Conservation (phyloP, 2,888 invertebrate genomes). For the Catocala nupta region DNA sequence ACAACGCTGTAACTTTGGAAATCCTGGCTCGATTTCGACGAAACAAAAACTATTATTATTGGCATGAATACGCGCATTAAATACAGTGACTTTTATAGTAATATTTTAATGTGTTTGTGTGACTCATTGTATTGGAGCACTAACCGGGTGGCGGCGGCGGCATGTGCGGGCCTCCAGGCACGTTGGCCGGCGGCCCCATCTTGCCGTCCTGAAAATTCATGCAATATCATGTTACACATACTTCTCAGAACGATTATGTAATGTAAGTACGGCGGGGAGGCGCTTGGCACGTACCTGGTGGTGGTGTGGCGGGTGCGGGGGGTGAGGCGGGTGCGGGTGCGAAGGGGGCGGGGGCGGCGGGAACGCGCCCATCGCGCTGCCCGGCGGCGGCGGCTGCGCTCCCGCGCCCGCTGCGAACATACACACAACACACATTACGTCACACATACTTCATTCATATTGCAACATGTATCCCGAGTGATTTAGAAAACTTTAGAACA, state of each 20-base stretch:
- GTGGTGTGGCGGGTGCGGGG: slow-evolving; percentile 21
- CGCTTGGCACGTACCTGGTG: slow-evolving; percentile 17
- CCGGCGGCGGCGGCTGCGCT: slow-evolving; percentile 66
- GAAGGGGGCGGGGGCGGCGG: slow-evolving; percentile 21
- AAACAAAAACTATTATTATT: no score
- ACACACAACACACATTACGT: not conserved
- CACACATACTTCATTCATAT: not conserved
- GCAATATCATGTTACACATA: no score
- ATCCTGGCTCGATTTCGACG: not conserved
- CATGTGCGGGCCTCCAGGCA: slow-evolving; percentile 55
- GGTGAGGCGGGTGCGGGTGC: slow-evolving; percentile 31
- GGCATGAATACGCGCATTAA: not conserved
- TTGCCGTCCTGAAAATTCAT: slow-evolving; percentile 59
- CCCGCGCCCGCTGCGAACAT: slow-evolving; percentile 46
- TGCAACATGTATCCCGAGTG: no score
- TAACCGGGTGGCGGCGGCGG: slow-evolving; percentile 74
- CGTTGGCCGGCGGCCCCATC: slow-evolving; percentile 58
- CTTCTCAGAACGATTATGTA: not conserved
- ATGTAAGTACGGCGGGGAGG: slow-evolving; percentile 11
- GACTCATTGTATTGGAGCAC: slow-evolving; percentile 10
- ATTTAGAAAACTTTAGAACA: no score
- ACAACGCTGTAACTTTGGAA: no score
- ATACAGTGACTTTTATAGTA: no score
- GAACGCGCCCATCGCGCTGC: slow-evolving; percentile 47
- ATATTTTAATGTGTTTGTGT: no score